Evolutionary conservation across 2,888 invertebrate species (phyloP).

Genomic region (Neoitamus cyanurus): DNA sequence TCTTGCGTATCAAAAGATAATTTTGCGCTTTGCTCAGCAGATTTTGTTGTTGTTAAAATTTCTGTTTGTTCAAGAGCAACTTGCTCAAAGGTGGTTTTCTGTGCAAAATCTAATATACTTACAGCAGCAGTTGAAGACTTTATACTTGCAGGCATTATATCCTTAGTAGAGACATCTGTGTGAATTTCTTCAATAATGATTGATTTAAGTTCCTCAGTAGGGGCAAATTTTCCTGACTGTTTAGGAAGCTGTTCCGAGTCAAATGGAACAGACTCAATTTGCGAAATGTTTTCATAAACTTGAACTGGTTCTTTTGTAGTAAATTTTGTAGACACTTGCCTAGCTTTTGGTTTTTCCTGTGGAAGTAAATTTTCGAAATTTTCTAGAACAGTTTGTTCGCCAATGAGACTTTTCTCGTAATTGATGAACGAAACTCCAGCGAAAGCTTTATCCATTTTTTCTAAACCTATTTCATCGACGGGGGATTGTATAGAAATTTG

Average conservation of each 20-base stretch:
- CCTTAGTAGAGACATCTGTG: background rate
- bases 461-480: conserved; percentile 47
- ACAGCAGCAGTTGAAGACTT: conserved; percentile 57
- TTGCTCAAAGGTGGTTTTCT: conserved; percentile 24
- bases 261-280: conserved; percentile 45
- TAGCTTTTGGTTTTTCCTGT: background rate
- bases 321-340: conserved; percentile 10
- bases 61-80: conserved; percentile 38
- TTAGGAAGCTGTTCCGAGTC: background rate
- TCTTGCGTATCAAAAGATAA: conserved; percentile 55
- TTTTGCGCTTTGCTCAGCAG: conserved; percentile 54
- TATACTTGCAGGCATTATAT: conserved; percentile 66
- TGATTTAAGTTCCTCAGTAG: conserved; percentile 41
- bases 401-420: conserved; percentile 58
- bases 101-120: background rate
- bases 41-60: conserved; percentile 33
- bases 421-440: conserved; percentile 64
- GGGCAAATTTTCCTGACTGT: conserved; percentile 28
- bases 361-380: background rate
- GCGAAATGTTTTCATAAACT: conserved; percentile 65
- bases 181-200: conserved; percentile 44
- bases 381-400: conserved; percentile 44
- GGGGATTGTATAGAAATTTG: conserved; percentile 9
- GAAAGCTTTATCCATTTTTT: conserved; percentile 56
- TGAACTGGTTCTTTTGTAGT: conserved; percentile 59